phyloP scores from a whole-genome alignment of 2,797 vertebrate genomes.

The Melanotaenia trifasciata region DNA sequence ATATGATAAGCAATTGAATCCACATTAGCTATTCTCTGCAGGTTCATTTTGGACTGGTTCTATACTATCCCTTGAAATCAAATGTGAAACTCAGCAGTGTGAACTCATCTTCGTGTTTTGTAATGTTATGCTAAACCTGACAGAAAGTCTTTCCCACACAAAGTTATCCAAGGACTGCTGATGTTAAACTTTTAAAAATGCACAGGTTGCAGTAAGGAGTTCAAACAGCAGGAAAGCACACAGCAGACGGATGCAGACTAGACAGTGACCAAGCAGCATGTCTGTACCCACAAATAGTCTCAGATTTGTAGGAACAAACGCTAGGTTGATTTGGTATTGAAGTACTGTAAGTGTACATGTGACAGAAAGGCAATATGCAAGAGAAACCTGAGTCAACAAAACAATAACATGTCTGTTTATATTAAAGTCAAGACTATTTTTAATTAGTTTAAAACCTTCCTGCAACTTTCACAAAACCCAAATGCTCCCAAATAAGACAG shows the following conservation, averaged over 20 bases:
- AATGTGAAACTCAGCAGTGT: neutral
- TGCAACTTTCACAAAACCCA: conserved; percentile 9
- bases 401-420: conserved; percentile 26
- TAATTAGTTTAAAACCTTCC: conserved; percentile 18
- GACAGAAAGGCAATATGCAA: conserved; percentile 25
- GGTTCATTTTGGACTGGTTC: neutral
- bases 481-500: conserved; percentile 18
- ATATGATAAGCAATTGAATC: neutral
- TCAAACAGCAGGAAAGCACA: conserved; percentile 36
- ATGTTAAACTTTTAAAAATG: conserved; percentile 56
- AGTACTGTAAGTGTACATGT: neutral
- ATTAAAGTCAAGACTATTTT: conserved; percentile 35
- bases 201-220: conserved; percentile 58
- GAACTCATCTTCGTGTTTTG: conserved; percentile 27
- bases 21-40: neutral
- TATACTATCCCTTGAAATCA: conserved; percentile 3
- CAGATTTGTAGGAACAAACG: conserved; percentile 23
- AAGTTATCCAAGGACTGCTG: conserved; percentile 41
- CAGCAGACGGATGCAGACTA: conserved; percentile 6
- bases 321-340: conserved; percentile 4
- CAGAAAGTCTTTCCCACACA: conserved; percentile 15
- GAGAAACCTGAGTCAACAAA: conserved; percentile 20
- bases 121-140: conserved; percentile 34
- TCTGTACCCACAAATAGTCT: conserved; percentile 29
- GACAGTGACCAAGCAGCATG: conserved; percentile 32